phyloP scores from a whole-genome alignment of 2,113 vertebrate genomes.

The Athene cunicularia region DNA sequence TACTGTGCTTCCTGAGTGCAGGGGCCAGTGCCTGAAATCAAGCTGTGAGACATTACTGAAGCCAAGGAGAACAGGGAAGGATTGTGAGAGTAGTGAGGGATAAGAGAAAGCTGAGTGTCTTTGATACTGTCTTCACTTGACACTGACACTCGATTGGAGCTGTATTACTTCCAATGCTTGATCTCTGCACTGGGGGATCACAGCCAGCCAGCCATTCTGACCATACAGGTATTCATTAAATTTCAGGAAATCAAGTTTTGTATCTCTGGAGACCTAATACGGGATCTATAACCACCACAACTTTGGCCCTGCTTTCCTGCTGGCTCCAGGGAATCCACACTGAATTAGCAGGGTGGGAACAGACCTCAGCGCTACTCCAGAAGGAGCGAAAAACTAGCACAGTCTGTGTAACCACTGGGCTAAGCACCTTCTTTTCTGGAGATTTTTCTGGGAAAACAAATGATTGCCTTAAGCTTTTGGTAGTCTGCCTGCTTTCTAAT shows the following conservation, averaged over 20 bases:
- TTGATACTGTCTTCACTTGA: not conserved
- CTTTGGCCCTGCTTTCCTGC: not conserved
- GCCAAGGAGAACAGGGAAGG: not conserved
- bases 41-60: not conserved
- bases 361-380: not conserved
- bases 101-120: not conserved
- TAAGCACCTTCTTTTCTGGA: not conserved
- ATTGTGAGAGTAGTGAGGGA: not conserved
- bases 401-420: not conserved
- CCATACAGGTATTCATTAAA: not conserved
- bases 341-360: not conserved
- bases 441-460: constrained; percentile 18
- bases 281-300: not conserved
- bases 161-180: not conserved
- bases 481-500: constrained; percentile 22
- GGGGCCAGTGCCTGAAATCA: not conserved
- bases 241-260: not conserved
- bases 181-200: not conserved
- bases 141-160: not conserved
- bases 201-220: not conserved
- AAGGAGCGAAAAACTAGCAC: not conserved
- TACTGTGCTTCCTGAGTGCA: not conserved
- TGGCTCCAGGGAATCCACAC: not conserved
- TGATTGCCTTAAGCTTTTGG: not conserved
- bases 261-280: not conserved